phyloP scores from a whole-genome alignment of 1,140 invertebrate genomes.

The Campoletis sonorensis region DNA sequence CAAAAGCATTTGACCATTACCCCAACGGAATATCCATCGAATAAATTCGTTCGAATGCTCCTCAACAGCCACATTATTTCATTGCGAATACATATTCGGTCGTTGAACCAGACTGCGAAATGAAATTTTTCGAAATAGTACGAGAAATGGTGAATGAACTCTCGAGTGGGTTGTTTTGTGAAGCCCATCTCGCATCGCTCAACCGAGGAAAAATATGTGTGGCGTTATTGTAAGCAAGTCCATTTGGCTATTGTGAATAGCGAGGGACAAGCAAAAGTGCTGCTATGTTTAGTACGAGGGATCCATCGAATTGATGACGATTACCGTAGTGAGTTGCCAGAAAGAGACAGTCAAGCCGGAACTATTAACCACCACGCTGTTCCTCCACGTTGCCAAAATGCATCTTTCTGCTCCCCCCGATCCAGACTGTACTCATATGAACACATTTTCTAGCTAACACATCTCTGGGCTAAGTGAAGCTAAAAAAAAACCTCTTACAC shows the following conservation, averaged over 20 bases:
- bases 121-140: not conserved
- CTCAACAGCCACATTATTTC: not conserved
- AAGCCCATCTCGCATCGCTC: slow-evolving; percentile 16
- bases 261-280: not conserved
- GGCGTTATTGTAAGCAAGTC: slow-evolving; percentile 42
- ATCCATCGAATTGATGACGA: slow-evolving; percentile 47
- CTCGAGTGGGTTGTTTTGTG: slow-evolving; percentile 9
- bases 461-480: not conserved
- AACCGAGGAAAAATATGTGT: slow-evolving; percentile 38
- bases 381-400: slow-evolving; percentile 49
- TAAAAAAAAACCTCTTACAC: slow-evolving; percentile 32
- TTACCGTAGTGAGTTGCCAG: slow-evolving; percentile 47
- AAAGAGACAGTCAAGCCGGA: slow-evolving; percentile 50
- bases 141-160: slow-evolving; percentile 38
- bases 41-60: not conserved
- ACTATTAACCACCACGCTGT: slow-evolving; percentile 48
- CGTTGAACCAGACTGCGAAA: slow-evolving; percentile 2
- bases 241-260: slow-evolving; percentile 47
- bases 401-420: not conserved
- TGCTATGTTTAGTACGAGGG: slow-evolving; percentile 12
- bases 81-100: not conserved
- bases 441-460: too few species aligned
- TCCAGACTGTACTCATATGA: not conserved
- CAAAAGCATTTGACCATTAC: too few species aligned
- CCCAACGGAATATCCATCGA: not conserved